Evolutionary conservation across 2,888 invertebrate species (phyloP).

Genomic region (Sphaerophoria taeniata): DNA sequence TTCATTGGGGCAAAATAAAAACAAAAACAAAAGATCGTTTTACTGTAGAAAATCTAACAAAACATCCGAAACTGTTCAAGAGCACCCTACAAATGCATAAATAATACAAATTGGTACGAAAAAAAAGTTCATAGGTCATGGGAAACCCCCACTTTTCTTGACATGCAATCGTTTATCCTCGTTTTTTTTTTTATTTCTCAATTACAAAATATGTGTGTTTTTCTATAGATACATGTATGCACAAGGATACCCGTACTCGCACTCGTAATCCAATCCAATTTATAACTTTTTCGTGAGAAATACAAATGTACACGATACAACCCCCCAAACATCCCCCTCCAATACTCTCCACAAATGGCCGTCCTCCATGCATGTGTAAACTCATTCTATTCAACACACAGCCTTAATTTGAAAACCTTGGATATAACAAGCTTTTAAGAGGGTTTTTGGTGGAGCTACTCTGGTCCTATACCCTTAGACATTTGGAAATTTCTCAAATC

Average conservation of each 20-base stretch:
- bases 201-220: too few species aligned
- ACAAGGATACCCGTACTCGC: slow-evolving; percentile 1
- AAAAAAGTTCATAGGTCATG: slow-evolving; percentile 54
- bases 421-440: slow-evolving; percentile 17
- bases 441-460: background rate
- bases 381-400: background rate
- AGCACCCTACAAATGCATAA: slow-evolving; percentile 6
- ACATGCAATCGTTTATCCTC: slow-evolving; percentile 54
- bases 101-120: background rate
- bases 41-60: background rate
- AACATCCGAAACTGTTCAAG: background rate
- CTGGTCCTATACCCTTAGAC: background rate
- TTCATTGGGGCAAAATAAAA: too few species aligned
- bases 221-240: too few species aligned
- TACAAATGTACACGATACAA: background rate
- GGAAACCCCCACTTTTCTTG: slow-evolving; percentile 26
- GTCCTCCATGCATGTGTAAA: background rate
- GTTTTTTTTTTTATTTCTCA: slow-evolving; percentile 5
- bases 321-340: slow-evolving; percentile 2
- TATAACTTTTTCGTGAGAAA: slow-evolving; percentile 44
- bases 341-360: background rate
- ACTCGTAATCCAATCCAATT: slow-evolving; percentile 25
- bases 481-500: slow-evolving; percentile 28
- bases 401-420: background rate
- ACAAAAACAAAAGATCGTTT: background rate